phyloP scores from a whole-genome alignment of 2,888 invertebrate genomes.

The Spatulosminthurus flaviceps region DNA sequence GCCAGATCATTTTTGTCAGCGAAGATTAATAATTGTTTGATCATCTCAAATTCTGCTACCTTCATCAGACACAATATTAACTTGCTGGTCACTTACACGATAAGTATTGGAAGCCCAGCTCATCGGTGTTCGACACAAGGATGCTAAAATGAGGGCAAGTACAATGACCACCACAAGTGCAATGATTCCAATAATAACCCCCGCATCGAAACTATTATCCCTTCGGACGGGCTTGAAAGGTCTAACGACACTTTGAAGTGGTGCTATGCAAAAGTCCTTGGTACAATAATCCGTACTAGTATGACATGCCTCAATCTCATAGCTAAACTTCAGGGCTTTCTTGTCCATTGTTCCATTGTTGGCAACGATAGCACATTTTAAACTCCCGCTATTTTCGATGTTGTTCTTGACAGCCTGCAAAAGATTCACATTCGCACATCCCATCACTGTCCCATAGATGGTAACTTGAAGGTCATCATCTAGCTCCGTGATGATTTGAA shows the following conservation, averaged over 20 bases:
- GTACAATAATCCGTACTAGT: constrained; percentile 54
- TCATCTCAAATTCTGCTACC: background rate
- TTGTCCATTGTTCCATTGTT: constrained; percentile 38
- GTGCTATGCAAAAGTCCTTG: constrained; percentile 55
- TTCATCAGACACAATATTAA: background rate
- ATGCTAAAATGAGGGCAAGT: constrained; percentile 50
- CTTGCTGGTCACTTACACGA: constrained; percentile 23
- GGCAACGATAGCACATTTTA: constrained; percentile 23
- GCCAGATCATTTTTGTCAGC: background rate
- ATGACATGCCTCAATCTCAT: constrained; percentile 59
- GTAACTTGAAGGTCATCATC: constrained; percentile 20
- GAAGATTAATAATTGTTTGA: background rate
- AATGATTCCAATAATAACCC: constrained; percentile 53
- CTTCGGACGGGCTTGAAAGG: constrained; percentile 40
- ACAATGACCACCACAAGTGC: constrained; percentile 53
- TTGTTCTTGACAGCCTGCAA: constrained; percentile 38
- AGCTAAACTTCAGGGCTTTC: constrained; percentile 49
- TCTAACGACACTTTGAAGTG: constrained; percentile 52
- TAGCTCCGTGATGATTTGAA: constrained; percentile 50
- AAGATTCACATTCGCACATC: constrained; percentile 56
- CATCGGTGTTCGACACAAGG: constrained; percentile 51
- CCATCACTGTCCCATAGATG: constrained; percentile 56
- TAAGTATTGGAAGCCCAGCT: constrained; percentile 51
- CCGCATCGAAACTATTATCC: constrained; percentile 49
- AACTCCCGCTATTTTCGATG: constrained; percentile 2